Evolutionary conservation across 1,140 invertebrate genomes (phyloP).

Genomic region (Drosophila nasuta): DNA sequence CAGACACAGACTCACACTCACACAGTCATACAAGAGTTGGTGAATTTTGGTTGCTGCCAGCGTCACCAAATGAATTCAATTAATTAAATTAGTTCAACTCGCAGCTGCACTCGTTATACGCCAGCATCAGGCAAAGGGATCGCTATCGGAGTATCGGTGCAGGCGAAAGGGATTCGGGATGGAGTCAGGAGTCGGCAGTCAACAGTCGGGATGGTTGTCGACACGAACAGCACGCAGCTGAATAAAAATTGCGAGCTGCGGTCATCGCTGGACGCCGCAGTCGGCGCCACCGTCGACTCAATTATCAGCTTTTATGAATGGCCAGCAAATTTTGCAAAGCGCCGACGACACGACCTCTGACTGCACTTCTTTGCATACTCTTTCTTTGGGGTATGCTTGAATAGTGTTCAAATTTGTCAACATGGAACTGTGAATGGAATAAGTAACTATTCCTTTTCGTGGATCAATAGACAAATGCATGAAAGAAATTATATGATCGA

Average conservation of each 20-base stretch:
- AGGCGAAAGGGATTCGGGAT: slow-evolving; percentile 2
- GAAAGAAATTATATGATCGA: too few species aligned
- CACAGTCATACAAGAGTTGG: background rate
- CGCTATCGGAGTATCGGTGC: slow-evolving; percentile 7
- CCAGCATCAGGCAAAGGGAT: slow-evolving; percentile 29
- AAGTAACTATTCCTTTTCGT: background rate
- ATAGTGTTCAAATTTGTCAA: background rate
- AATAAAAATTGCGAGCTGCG: slow-evolving; percentile 45
- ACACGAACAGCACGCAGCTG: slow-evolving; percentile 47
- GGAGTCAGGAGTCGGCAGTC: background rate
- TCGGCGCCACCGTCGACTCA: slow-evolving; percentile 48
- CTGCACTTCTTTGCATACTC: slow-evolving; percentile 26
- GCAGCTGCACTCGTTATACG: slow-evolving; percentile 29
- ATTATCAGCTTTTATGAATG: slow-evolving; percentile 72
- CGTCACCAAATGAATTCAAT: slow-evolving; percentile 74
- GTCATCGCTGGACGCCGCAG: slow-evolving; percentile 28
- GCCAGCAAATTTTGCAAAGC: slow-evolving; percentile 62
- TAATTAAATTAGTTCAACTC: slow-evolving; percentile 73
- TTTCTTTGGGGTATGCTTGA: background rate
- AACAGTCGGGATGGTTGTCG: slow-evolving; percentile 12
- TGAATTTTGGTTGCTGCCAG: slow-evolving; percentile 35
- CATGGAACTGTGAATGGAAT: background rate
- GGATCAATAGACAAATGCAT: too few species aligned
- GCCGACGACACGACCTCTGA: slow-evolving; percentile 30
- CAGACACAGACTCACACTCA: slow-evolving; percentile 2